phyloP scores from a whole-genome alignment of 2,888 invertebrate species.

The Lepidocyrtoides sp. region DNA sequence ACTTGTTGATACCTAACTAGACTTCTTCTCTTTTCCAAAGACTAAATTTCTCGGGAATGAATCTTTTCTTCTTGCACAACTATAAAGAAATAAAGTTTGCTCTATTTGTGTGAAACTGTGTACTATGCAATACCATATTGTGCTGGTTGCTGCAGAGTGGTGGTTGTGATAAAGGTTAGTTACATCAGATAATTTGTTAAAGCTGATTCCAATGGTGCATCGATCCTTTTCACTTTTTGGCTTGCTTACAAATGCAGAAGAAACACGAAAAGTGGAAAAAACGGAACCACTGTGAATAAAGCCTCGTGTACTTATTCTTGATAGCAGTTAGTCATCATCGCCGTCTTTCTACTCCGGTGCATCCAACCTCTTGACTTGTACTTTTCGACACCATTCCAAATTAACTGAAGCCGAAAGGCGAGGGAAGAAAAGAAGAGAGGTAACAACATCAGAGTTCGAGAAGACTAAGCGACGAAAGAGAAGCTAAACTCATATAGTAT shows the following conservation, averaged over 20 bases:
- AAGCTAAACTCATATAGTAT: neutral
- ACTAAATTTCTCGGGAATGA: slow-evolving; percentile 14
- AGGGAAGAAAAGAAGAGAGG: slow-evolving; percentile 17
- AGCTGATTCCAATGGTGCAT: slow-evolving; percentile 6
- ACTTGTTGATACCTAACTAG: slow-evolving; percentile 49
- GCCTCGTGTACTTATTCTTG: slow-evolving; percentile 9
- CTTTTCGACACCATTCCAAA: slow-evolving; percentile 72
- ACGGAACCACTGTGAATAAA: slow-evolving; percentile 21
- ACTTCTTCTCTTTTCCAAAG: neutral
- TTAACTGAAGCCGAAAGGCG: slow-evolving; percentile 57
- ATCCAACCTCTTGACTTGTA: slow-evolving; percentile 64
- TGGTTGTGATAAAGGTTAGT: slow-evolving; percentile 46
- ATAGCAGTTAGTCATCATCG: slow-evolving; percentile 3
- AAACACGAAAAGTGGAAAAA: neutral
- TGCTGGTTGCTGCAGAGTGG: no score
- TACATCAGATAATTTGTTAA: slow-evolving; percentile 41
- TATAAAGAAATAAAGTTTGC: slow-evolving; percentile 11
- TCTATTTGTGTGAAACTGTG: neutral
- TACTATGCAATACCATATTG: neutral
- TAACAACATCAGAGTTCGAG: no score
- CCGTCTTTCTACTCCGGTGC: slow-evolving; percentile 54
- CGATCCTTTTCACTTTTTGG: neutral
- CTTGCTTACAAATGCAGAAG: neutral
- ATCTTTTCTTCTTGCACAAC: slow-evolving; percentile 13
- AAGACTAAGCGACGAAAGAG: no score